Base-by-base conservation (phyloP, 2,113 vertebrate genomes). In the Rhabdomys dilectus region DNA sequence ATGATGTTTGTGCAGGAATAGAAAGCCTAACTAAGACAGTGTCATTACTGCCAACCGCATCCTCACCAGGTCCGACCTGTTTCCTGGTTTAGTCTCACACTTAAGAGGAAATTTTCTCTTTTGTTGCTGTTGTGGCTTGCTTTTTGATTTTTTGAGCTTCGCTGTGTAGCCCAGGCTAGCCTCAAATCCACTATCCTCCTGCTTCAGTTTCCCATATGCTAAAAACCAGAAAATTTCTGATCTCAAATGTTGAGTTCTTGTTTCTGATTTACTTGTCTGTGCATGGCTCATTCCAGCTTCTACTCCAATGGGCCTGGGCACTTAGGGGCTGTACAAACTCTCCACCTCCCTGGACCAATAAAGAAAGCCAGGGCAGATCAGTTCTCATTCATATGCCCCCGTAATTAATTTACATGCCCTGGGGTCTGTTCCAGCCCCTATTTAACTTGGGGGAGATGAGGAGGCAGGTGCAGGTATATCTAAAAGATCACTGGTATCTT, bases 401-500 rank as follows among this genome's bases (percentile, higher is more conserved):
- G 1, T 0, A 31, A 53, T 76, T 26, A 8, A 4, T 45, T 56
- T 11, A 42, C 53, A 15, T 3, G 22, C 53, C 26, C 22, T 10
- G 5, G 19, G 17, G 15, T 39, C 72, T 92, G 11, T 7, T 8
- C 39, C 26, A 22, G 81, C 22, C 19, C 84, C 88, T 56, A 22
- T 78, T 92, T 24, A 64, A 62, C 58, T 84, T 13, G 36, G 11
- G 11, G 34, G 0, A 4, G n/a, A 24, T 42, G 24, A 62, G 0
- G 19, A 0, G 8, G 42, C 7, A 56, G 64, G 17, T 21, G 8
- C 60, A 19, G 1, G 24, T 2, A 4, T 3, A 17, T 58, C 66
- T 45, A 53, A 53, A 45, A 66, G 53, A n/a, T 68, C 16, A 13
- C 39, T 9, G 60, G 34, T 13, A 8, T 26, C n/a, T 60, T 62